Conservation (phyloP, 2,888 invertebrate genomes). For the Cephonodes hylas region DNA sequence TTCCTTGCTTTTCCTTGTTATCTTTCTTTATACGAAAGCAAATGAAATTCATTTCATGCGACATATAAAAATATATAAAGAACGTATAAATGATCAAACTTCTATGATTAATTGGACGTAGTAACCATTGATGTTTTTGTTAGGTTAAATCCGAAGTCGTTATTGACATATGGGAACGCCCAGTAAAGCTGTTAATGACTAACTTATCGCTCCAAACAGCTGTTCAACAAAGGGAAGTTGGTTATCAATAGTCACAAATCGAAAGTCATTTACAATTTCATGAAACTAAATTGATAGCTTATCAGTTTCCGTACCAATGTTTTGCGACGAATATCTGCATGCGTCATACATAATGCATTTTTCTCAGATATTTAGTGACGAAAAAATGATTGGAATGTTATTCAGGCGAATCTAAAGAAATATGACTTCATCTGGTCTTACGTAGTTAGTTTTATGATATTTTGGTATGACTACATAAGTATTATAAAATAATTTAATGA, state of each 20-base stretch:
- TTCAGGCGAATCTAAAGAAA: not conserved
- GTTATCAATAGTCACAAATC: not conserved
- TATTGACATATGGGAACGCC: no score
- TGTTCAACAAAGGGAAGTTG: not conserved
- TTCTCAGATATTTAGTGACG: not conserved
- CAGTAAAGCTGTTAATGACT: no score
- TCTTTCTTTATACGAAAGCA: no score
- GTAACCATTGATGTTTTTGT: no score
- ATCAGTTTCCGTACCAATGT: not conserved
- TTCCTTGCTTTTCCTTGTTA: no score
- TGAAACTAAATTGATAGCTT: not conserved
- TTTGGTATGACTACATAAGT: not conserved
- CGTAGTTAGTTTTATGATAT: not conserved
- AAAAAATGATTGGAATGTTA: no score
- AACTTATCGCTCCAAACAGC: not conserved
- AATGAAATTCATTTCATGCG: no score
- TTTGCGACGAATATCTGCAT: not conserved
- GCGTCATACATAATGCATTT: not conserved
- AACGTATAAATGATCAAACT: no score
- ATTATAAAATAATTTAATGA: not conserved
- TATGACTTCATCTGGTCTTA: not conserved
- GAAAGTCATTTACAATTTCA: not conserved
- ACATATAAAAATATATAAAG: no score
- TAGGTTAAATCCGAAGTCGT: no score
- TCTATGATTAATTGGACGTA: no score